Evolutionary conservation across 2,888 invertebrate species (phyloP).

Genomic region (Mimumesa dahlbomi): DNA sequence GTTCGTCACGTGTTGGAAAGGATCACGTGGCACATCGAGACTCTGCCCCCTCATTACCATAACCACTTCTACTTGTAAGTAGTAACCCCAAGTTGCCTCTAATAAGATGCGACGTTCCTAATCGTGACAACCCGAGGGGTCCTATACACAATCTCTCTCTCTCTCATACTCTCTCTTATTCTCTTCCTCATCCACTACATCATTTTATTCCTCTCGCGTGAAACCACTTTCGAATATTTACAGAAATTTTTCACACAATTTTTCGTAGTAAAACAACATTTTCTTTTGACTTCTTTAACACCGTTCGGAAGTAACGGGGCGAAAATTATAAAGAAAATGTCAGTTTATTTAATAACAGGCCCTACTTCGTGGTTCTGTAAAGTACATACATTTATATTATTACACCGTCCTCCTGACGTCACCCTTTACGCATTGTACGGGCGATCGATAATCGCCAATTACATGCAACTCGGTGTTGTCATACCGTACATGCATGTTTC

Average conservation of each 20-base stretch:
- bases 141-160: slow-evolving; percentile 26
- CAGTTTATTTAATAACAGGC: too few relatives aligned
- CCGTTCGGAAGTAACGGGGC: too few relatives aligned
- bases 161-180: slow-evolving; percentile 18
- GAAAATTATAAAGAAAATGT: too few relatives aligned
- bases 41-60: slow-evolving; percentile 64
- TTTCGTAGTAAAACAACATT: too few relatives aligned
- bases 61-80: slow-evolving; percentile 51
- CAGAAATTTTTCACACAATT: too few relatives aligned
- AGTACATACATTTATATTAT: slow-evolving; percentile 2
- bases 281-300: too few relatives aligned
- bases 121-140: slow-evolving; percentile 62
- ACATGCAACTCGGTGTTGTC: slow-evolving; percentile 15
- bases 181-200: too few relatives aligned
- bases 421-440: slow-evolving; percentile 7
- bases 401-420: slow-evolving; percentile 4
- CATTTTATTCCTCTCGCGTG: too few relatives aligned
- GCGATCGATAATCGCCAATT: slow-evolving; percentile 29
- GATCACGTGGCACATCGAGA: slow-evolving; percentile 34
- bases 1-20: slow-evolving; percentile 43
- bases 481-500: slow-evolving; percentile 7
- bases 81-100: slow-evolving; percentile 16
- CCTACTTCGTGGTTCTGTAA: too few relatives aligned
- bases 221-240: too few relatives aligned
- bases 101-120: slow-evolving; percentile 32